Evolutionary conservation across 2,113 vertebrate genomes (phyloP), one percentile per base, ranked within the genome.

Genomic region (Oncorhynchus clarkii): DNA sequence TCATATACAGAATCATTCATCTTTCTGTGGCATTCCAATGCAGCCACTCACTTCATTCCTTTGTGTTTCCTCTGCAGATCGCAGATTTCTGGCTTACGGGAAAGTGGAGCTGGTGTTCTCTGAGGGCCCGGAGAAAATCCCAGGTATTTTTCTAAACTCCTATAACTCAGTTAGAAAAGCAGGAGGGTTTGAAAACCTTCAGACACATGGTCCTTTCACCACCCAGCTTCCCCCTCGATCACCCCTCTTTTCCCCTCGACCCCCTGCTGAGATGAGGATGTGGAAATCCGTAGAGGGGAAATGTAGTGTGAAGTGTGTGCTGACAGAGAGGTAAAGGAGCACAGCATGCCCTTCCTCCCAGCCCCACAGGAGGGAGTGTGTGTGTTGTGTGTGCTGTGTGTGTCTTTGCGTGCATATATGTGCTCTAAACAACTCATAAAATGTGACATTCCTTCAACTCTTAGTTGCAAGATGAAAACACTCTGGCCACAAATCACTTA

Each of bases 51-150:
- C 51, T 12, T 6, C 60, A 77, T 88, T 70, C 20, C 77, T 80
- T 13, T 85, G 34, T 89, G 78, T 69, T 92, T 77, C 78, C 12
- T 82, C 93, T 93, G 77, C 88, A 99, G 97, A 98, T 91, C 91
- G 93, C 77, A 93, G 95, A 87, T 99, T 99, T 86, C 95, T 96
- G 72, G 95, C 96, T 83, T 94, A 94, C 0, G 93, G 97, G 20
- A 98, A 95, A 93, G 92, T 99, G 74, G 97, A 99, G 82, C 84
- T 99, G 67, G 88, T 99, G 59, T 97, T 99, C 90, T 98, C 97
- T 1, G 94, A 92, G 86, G 93, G 95, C 64, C 96, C 96, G 1
- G 97, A 98, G 88, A 96, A 92, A 86, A 94, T 95, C 66, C 93
- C 91, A 93, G 95, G 97, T 98, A 89, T 81, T 92, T 74, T 69